A percentile compares a stretch with the other conserved stretches of the same genome.
These are phyloP conservation scores for Stenurella melanura DNA, from an alignment of 2,888 invertebrate species.

Conservation along the genomic window DNA sequence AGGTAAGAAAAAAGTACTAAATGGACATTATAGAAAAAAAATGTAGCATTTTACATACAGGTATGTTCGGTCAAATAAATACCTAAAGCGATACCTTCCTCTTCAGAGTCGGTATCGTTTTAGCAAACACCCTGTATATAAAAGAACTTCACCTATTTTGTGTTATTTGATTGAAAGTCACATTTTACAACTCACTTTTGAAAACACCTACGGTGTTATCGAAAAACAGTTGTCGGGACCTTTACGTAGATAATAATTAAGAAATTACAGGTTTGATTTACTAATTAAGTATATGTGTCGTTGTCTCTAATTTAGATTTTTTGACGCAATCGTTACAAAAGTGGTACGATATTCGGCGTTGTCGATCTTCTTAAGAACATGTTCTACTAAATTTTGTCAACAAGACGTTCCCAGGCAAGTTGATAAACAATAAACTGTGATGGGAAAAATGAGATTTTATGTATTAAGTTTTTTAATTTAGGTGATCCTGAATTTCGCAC, in stretches of 20 bases:
- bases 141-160: neutral
- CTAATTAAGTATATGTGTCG: constrained; percentile 71
- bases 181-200: constrained; percentile 39
- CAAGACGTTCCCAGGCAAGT: neutral
- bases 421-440: neutral
- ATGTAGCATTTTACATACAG: too few relatives aligned
- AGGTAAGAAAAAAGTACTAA: too few relatives aligned
- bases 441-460: neutral
- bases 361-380: constrained; percentile 58
- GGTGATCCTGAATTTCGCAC: too few relatives aligned
- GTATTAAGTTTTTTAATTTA: too few relatives aligned
- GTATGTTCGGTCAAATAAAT: too few relatives aligned
- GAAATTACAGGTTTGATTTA: constrained; percentile 58
- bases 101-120: too few relatives aligned
- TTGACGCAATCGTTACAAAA: constrained; percentile 65
- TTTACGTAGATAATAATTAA: constrained; percentile 48
- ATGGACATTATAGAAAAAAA: too few relatives aligned
- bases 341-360: constrained; percentile 66
- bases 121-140: too few relatives aligned
- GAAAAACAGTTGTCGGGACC: constrained; percentile 45
- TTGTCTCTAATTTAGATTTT: constrained; percentile 71
- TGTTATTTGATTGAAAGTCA: constrained; percentile 39
- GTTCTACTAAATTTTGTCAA: constrained; percentile 39
- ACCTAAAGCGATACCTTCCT: too few relatives aligned
- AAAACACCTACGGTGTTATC: constrained; percentile 42